These are phyloP conservation scores for Habroteleia sp. DNA, from an alignment of 2,888 invertebrate genomes.

Conservation along the genomic window DNA sequence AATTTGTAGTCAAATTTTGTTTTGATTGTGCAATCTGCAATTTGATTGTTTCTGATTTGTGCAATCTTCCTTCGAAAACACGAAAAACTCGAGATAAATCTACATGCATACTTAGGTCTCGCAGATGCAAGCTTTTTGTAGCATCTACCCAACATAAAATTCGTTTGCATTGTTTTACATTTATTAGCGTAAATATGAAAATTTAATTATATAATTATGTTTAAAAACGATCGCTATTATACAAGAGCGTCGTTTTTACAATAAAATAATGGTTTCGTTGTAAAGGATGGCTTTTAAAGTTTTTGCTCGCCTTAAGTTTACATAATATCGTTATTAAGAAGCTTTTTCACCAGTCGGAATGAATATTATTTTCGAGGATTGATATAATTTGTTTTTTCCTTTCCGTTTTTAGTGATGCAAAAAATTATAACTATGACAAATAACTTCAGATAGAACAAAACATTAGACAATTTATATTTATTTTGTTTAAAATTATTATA, in stretches of 20 bases:
- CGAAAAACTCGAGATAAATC: conserved; percentile 12
- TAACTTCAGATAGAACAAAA: conserved; percentile 12
- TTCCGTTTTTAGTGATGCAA: not conserved
- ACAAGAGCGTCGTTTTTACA: conserved; percentile 38
- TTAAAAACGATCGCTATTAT: conserved; percentile 37
- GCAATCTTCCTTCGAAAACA: no score
- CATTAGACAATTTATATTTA: no score
- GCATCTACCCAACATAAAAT: conserved; percentile 26
- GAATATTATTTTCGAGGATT: conserved; percentile 35
- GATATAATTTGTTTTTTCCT: conserved; percentile 45
- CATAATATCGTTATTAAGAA: conserved; percentile 45
- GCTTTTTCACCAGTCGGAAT: conserved; percentile 13
- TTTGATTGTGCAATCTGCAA: no score
- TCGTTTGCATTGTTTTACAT: conserved; percentile 58
- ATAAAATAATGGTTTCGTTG: conserved; percentile 49
- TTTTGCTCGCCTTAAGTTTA: conserved; percentile 22
- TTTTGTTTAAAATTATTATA: no score
- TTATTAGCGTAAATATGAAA: conserved; percentile 42
- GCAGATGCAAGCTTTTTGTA: conserved; percentile 16
- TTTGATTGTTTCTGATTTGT: no score
- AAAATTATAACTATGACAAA: conserved; percentile 4
- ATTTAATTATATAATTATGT: conserved; percentile 43
- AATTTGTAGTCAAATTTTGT: no score
- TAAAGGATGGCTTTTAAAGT: conserved; percentile 31
- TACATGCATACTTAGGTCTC: not conserved